These are phyloP conservation scores for Vombatus ursinus DNA, from an alignment of 2,113 vertebrate species.

Conservation along the genomic window DNA sequence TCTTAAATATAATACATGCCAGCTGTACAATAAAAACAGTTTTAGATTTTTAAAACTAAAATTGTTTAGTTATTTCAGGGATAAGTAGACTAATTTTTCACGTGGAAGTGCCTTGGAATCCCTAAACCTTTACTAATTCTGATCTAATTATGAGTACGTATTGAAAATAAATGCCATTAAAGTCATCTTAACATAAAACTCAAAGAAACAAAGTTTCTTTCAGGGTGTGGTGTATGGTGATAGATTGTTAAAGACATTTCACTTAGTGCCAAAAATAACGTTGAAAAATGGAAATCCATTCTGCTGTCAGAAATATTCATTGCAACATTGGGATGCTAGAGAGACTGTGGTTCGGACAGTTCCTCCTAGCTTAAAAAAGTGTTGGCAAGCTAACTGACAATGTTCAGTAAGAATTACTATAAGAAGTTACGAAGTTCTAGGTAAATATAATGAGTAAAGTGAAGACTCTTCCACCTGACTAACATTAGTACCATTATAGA, in stretches of 20 bases:
- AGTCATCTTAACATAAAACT: background rate
- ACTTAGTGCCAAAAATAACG: background rate
- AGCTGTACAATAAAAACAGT: background rate
- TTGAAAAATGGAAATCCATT: background rate
- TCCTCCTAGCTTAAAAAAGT: background rate
- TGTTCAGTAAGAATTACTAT: background rate
- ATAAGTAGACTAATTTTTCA: conserved; percentile 3
- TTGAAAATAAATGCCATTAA: background rate
- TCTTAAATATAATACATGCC: background rate
- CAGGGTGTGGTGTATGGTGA: background rate
- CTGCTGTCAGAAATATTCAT: background rate
- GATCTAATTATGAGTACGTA: background rate
- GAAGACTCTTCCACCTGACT: conserved; percentile 4
- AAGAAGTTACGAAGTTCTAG: background rate
- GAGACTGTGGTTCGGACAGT: background rate
- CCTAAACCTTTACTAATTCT: background rate
- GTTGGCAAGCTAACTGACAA: background rate
- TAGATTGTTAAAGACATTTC: background rate
- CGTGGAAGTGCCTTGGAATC: background rate
- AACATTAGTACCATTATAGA: background rate
- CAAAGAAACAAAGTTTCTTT: background rate
- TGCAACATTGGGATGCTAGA: background rate
- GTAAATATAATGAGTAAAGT: conserved; percentile 4
- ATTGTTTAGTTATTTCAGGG: conserved; percentile 14
- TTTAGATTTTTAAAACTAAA: conserved; percentile 18